Conservation (phyloP, 30 jellyfish, hydroid and myxozoan species). For the Cassiopea andromeda region DNA sequence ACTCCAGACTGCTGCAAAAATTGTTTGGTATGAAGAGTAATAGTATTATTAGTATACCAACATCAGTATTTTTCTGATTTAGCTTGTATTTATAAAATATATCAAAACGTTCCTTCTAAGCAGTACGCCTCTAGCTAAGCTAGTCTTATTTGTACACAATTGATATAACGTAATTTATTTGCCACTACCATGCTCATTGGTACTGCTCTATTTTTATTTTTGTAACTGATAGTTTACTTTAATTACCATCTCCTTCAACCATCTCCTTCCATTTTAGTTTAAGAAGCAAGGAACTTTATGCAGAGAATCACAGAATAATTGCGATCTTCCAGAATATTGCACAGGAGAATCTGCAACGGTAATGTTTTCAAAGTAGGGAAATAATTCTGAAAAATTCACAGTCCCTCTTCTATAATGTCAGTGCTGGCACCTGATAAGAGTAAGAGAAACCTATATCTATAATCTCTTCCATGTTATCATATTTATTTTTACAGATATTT, state of each 20-base stretch:
- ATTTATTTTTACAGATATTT: too few relatives aligned
- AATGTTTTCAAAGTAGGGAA: background rate
- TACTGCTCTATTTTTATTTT: too few relatives aligned
- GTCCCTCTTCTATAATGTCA: too few relatives aligned
- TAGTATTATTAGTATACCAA: background rate
- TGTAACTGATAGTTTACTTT: too few relatives aligned
- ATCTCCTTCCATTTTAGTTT: conserved; percentile 42
- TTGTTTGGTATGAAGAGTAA: conserved; percentile 68
- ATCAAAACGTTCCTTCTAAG: too few relatives aligned
- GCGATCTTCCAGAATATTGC: conserved; percentile 96
- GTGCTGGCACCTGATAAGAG: background rate
- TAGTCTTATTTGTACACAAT: too few relatives aligned
- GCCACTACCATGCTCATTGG: too few relatives aligned
- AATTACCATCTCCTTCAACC: background rate
- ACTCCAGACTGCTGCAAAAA: conserved; percentile 89
- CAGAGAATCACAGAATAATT: conserved; percentile 72
- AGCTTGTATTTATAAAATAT: too few relatives aligned
- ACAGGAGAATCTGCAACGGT: conserved; percentile 81
- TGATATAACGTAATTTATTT: too few relatives aligned
- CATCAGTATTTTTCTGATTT: background rate
- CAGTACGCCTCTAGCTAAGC: too few relatives aligned
- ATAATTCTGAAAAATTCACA: background rate
- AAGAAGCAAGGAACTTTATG: conserved; percentile 91
- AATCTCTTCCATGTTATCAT: too few relatives aligned
- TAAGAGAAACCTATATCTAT: background rate